phyloP scores from a whole-genome alignment of 1,140 invertebrate species.

The Trigoniulus corallinus region DNA sequence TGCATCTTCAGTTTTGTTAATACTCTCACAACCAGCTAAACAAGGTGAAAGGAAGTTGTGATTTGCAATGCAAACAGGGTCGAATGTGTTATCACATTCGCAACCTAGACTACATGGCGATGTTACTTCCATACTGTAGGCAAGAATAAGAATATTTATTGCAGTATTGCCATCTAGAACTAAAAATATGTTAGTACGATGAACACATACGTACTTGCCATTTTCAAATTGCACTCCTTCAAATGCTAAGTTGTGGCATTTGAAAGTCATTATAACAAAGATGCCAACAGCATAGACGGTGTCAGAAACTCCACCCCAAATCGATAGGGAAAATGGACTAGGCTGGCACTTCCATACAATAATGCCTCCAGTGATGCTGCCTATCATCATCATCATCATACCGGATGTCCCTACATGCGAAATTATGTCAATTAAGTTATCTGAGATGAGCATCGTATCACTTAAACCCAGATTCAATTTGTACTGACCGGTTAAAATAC shows the following conservation, averaged over 20 bases:
- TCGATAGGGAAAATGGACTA: neutral
- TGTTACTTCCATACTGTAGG: neutral
- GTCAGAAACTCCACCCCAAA: slow-evolving; percentile 7
- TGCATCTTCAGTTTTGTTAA: slow-evolving; percentile 7
- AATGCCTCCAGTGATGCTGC: too few species aligned
- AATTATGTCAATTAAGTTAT: neutral
- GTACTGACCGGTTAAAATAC: slow-evolving; percentile 23
- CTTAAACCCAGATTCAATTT: neutral
- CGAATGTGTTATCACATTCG: slow-evolving; percentile 6
- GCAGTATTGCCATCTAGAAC: neutral
- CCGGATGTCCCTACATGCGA: neutral
- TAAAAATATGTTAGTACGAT: too few species aligned
- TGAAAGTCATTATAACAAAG: slow-evolving; percentile 10
- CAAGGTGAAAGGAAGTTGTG: neutral
- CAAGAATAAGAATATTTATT: neutral
- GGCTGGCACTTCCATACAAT: neutral
- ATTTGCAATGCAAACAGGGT: slow-evolving; percentile 14
- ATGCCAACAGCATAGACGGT: slow-evolving; percentile 17
- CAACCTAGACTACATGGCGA: neutral
- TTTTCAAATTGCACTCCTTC: neutral
- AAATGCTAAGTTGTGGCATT: neutral
- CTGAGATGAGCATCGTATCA: neutral
- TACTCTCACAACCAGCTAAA: slow-evolving; percentile 9
- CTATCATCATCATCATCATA: neutral
- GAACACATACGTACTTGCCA: neutral